Evolutionary conservation across 53 echinoderm and acorn worm species (phyloP).

Genomic region (Stichopus horrens): DNA sequence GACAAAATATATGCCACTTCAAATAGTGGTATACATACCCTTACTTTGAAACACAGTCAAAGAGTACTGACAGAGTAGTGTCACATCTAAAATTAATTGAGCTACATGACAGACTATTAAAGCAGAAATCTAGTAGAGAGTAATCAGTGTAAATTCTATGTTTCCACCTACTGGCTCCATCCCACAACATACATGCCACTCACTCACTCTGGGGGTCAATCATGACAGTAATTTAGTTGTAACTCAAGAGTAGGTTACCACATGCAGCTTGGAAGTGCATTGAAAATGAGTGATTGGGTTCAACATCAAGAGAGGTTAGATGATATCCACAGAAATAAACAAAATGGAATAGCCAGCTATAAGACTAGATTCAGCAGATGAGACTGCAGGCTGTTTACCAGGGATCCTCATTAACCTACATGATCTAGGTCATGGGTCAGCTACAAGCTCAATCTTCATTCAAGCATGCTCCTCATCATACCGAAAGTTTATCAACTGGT

Average conservation of each 20-base stretch:
- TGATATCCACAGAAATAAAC: not conserved
- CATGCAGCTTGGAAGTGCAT: constrained; percentile 29
- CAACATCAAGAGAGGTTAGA: not conserved
- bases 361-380: not conserved
- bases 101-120: too few relatives aligned
- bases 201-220: constrained; percentile 34
- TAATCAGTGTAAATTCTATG: not conserved
- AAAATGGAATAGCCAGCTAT: not conserved
- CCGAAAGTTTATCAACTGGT: too few relatives aligned
- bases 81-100: too few relatives aligned
- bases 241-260: constrained; percentile 1
- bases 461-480: not conserved
- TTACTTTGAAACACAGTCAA: too few relatives aligned
- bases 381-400: not conserved
- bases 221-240: constrained; percentile 1
- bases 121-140: too few relatives aligned
- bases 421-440: not conserved
- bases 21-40: too few relatives aligned
- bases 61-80: too few relatives aligned
- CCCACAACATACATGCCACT: constrained; percentile 11
- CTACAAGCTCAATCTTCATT: not conserved
- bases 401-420: not conserved
- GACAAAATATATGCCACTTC: too few relatives aligned
- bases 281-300: not conserved
- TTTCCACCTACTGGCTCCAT: not conserved